Percentiles rank a stretch among this genome's conserved stretches.
Evolutionary conservation across 2,113 vertebrate genomes (phyloP).

Genomic region (Onychorhynchus coronatus): DNA sequence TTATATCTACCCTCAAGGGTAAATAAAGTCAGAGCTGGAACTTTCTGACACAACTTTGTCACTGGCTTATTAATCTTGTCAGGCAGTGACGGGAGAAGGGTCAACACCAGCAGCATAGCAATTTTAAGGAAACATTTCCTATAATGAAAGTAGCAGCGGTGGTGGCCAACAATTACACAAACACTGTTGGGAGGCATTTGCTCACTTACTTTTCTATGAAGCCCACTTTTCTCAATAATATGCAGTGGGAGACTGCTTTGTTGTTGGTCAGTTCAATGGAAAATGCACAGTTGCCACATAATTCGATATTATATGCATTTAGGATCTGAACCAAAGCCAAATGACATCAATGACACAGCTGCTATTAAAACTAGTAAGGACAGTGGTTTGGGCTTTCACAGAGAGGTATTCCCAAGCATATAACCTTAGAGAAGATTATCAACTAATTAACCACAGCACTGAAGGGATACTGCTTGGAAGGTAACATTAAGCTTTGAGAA

Average conservation of each 20-base stretch:
- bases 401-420: neutral
- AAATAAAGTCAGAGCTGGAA: constrained; percentile 6
- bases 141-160: neutral
- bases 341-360: neutral
- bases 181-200: neutral
- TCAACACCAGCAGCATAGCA: neutral
- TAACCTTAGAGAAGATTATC: neutral
- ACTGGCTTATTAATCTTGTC: constrained; percentile 5
- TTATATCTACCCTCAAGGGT: constrained; percentile 16
- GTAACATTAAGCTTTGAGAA: constrained; percentile 2
- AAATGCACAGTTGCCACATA: neutral
- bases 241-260: neutral
- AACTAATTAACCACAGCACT: constrained; percentile 6
- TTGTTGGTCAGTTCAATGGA: neutral
- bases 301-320: neutral
- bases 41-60: constrained; percentile 17
- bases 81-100: neutral
- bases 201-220: neutral
- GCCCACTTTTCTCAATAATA: neutral
- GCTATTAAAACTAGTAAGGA: neutral
- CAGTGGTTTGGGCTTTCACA: neutral
- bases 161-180: neutral
- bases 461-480: neutral
- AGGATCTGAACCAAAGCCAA: neutral
- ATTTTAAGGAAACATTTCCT: neutral